Evolutionary conservation across 2,888 invertebrate genomes (phyloP).

Genomic region (Acrocyrtus sp.): DNA sequence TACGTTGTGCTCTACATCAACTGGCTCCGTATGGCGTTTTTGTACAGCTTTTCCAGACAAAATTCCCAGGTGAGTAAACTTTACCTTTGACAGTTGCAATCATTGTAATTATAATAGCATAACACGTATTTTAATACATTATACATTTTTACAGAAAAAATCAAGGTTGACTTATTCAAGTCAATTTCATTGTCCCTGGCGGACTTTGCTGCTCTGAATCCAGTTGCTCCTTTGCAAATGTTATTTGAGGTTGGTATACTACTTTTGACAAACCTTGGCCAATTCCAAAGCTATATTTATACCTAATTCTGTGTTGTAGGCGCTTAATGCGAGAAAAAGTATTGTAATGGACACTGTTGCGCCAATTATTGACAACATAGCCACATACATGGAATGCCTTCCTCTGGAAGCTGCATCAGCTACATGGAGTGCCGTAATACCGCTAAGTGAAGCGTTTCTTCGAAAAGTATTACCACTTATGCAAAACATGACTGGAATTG

Average conservation of each 20-base stretch:
- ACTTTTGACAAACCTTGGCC: conserved; percentile 8
- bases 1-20: conserved; percentile 96
- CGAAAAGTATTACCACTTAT: conserved; percentile 75
- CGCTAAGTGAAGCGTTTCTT: conserved; percentile 88
- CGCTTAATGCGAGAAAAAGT: conserved; percentile 81
- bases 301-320: conserved; percentile 68
- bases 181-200: conserved; percentile 92
- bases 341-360: conserved; percentile 77
- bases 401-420: conserved; percentile 81
- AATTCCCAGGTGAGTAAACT: conserved; percentile 76
- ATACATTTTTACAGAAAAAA: conserved; percentile 70
- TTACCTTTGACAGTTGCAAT: background rate
- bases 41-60: conserved; percentile 92
- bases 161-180: conserved; percentile 87
- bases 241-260: conserved; percentile 89
- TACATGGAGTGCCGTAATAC: conserved; percentile 83
- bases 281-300: background rate
- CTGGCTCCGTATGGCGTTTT: conserved; percentile 97
- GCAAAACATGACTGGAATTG: conserved; percentile 76
- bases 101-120: conserved; percentile 1
- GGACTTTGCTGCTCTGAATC: conserved; percentile 96
- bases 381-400: conserved; percentile 91
- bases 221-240: conserved; percentile 91
- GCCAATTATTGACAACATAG: conserved; percentile 88
- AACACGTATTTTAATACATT: too few relatives aligned